Evolutionary conservation across 2,113 vertebrate species (phyloP).

Genomic region (Psettodes erumei): DNA sequence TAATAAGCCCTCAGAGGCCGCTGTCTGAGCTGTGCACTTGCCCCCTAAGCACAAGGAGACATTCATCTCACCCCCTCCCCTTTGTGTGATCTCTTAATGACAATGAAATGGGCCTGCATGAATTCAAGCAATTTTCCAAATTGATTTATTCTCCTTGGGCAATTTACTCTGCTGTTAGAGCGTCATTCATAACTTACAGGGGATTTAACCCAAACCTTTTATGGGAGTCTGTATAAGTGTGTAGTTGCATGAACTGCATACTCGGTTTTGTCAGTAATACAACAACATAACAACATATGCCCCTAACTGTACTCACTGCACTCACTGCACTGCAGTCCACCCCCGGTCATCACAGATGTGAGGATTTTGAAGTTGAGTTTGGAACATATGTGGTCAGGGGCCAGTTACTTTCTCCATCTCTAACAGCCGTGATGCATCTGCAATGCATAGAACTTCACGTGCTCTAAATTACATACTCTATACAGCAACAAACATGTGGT

Average conservation of each 20-base stretch:
- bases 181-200: slow-evolving; percentile 73
- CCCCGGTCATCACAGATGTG: background rate
- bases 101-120: slow-evolving; percentile 75
- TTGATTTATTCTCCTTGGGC: slow-evolving; percentile 79
- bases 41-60: slow-evolving; percentile 55
- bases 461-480: background rate
- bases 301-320: background rate
- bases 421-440: slow-evolving; percentile 11
- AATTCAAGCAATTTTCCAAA: slow-evolving; percentile 83
- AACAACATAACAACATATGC: slow-evolving; percentile 8
- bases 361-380: background rate
- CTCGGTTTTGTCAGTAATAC: slow-evolving; percentile 1
- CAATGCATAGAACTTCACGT: background rate
- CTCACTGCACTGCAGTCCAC: background rate
- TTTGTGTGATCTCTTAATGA: slow-evolving; percentile 76
- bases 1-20: slow-evolving; percentile 59
- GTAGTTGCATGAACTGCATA: background rate
- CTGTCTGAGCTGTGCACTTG: slow-evolving; percentile 43
- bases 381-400: slow-evolving; percentile 7
- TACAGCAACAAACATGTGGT: slow-evolving; percentile 15
- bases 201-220: slow-evolving; percentile 53
- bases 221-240: slow-evolving; percentile 14
- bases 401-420: slow-evolving; percentile 18
- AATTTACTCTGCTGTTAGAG: slow-evolving; percentile 75
- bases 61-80: slow-evolving; percentile 53